Conservation (phyloP, 2,113 vertebrate genomes). For the Passerina amoena region DNA sequence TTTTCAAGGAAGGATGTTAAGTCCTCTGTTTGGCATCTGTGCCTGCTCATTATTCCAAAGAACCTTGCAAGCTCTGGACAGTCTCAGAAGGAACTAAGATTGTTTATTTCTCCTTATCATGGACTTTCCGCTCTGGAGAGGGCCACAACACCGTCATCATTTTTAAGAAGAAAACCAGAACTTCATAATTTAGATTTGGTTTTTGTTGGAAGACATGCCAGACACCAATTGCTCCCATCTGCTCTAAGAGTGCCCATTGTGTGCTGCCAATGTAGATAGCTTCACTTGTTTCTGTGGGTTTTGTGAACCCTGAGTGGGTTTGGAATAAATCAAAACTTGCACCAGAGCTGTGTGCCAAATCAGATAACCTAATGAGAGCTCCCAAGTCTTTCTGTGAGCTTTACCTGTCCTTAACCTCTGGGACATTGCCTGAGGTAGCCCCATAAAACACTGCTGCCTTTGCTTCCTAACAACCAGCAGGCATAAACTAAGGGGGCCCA, state of each 20-base stretch:
- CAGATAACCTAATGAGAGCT: neutral
- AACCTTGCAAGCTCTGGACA: neutral
- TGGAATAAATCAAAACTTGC: neutral
- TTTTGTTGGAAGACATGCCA: neutral
- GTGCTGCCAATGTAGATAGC: neutral
- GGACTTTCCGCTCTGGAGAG: neutral
- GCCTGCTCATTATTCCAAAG: neutral
- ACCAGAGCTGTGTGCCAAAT: neutral
- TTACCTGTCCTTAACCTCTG: neutral
- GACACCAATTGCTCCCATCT: neutral
- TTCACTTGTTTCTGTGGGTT: neutral
- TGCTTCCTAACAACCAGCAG: neutral
- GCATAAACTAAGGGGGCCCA: neutral
- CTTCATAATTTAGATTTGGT: neutral
- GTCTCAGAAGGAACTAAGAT: neutral
- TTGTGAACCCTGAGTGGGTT: neutral
- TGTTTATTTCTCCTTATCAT: neutral
- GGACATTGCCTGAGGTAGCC: neutral
- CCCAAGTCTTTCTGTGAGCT: neutral
- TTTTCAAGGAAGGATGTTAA: neutral
- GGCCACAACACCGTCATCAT: neutral
- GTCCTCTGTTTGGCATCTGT: neutral
- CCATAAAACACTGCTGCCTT: neutral
- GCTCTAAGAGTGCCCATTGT: accelerated
- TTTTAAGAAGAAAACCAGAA: neutral